These are phyloP conservation scores for Blastobasis adustella DNA, from an alignment of 2,888 invertebrate species.

Conservation along the genomic window DNA sequence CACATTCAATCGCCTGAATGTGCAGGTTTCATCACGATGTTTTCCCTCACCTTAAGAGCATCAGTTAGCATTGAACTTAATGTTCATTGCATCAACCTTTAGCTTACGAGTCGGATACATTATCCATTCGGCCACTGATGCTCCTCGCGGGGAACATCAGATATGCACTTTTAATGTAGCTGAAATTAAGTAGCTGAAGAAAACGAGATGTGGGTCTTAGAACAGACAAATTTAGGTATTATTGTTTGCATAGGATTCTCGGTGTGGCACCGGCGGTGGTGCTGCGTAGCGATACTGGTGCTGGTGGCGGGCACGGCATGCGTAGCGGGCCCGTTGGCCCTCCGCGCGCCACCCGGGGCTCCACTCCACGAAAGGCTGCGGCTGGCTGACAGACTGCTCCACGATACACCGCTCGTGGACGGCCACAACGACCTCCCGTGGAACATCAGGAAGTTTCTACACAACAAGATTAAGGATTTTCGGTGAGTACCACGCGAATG, in stretches of 20 bases:
- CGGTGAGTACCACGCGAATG: slow-evolving; percentile 55
- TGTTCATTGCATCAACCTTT: too few species aligned
- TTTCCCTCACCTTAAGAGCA: too few species aligned
- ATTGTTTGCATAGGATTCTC: slow-evolving; percentile 40
- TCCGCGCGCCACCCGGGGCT: slow-evolving; percentile 84
- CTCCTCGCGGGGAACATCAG: too few species aligned
- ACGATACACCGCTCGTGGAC: slow-evolving; percentile 86
- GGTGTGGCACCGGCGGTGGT: slow-evolving; percentile 80
- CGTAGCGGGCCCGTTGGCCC: slow-evolving; percentile 85
- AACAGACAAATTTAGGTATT: too few species aligned
- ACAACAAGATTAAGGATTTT: slow-evolving; percentile 90
- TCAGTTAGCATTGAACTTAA: too few species aligned
- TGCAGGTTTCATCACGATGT: too few species aligned
- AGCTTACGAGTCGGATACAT: too few species aligned
- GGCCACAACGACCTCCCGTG: slow-evolving; percentile 94
- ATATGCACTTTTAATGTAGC: too few species aligned
- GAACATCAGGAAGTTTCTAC: slow-evolving; percentile 93
- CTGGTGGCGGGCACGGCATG: slow-evolving; percentile 86
- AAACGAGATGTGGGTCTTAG: too few species aligned
- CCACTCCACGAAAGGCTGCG: slow-evolving; percentile 85
- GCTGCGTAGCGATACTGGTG: slow-evolving; percentile 83
- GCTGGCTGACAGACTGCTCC: slow-evolving; percentile 81
- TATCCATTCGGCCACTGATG: too few species aligned
- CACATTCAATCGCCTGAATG: too few species aligned
- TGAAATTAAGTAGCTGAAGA: too few species aligned